Percentiles rank a stretch among this genome's conserved stretches.
Conservation (phyloP, 2,797 vertebrate genomes). For the Psittacula echo region DNA sequence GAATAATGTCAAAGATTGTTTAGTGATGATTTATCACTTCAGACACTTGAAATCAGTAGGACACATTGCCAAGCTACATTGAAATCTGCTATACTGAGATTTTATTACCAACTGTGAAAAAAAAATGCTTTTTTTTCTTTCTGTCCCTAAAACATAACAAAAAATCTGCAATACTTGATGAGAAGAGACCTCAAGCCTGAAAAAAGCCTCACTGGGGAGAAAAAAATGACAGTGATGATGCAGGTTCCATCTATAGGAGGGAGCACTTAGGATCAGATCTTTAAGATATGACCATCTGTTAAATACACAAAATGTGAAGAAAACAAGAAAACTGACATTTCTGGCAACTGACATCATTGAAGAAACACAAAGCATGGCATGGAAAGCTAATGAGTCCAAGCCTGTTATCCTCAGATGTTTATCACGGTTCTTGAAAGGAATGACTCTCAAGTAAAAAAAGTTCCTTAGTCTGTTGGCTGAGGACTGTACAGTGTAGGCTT, state of each 20-base stretch:
- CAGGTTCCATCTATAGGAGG: background rate
- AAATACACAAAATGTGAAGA: background rate
- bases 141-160: background rate
- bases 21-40: background rate
- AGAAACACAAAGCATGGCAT: background rate
- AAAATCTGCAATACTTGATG: background rate
- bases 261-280: background rate
- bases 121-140: rapidly evolving
- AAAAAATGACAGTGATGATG: background rate
- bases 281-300: background rate
- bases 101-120: background rate
- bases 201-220: background rate
- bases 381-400: background rate
- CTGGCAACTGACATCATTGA: background rate
- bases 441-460: background rate
- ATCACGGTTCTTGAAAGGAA: background rate
- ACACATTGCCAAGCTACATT: background rate
- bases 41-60: background rate
- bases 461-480: background rate
- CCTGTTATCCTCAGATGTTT: background rate
- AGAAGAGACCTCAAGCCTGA: background rate
- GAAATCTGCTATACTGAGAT: background rate
- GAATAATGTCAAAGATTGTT: background rate
- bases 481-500: background rate
- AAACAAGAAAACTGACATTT: slow-evolving; percentile 5